Conservation (phyloP, 2,113 vertebrate species). For the Ranitomeya imitator region DNA sequence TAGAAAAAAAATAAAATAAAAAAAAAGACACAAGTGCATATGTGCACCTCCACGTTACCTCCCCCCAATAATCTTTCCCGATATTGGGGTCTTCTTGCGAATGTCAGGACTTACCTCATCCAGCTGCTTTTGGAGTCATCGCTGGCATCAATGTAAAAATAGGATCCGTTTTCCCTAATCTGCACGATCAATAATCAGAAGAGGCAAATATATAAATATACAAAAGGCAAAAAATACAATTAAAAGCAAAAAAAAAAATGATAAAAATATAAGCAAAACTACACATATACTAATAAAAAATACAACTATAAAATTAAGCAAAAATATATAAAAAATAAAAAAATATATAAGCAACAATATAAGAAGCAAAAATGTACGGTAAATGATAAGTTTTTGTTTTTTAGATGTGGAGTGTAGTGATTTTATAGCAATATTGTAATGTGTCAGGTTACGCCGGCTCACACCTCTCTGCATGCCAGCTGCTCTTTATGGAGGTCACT, state of each 20-base stretch:
- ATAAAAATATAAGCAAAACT: neutral
- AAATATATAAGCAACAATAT: neutral
- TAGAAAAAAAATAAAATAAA: neutral
- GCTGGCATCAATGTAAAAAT: conserved; percentile 70
- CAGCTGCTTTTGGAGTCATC: conserved; percentile 77
- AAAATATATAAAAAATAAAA: neutral
- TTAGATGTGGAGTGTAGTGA: neutral
- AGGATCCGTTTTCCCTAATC: conserved; percentile 66
- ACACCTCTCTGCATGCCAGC: neutral
- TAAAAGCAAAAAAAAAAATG: no score
- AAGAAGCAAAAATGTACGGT: neutral
- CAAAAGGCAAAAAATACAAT: neutral
- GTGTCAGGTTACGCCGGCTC: neutral
- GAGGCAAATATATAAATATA: neutral
- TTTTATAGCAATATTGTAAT: neutral
- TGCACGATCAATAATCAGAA: conserved; percentile 28
- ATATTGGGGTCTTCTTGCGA: neutral
- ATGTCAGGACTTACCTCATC: conserved; percentile 69
- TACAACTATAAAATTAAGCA: no score
- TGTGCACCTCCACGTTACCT: neutral
- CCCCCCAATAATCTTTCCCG: neutral
- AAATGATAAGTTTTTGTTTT: neutral
- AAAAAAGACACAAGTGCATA: no score
- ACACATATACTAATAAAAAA: neutral
- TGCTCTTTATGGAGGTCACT: neutral